Percentiles rank a stretch among this genome's conserved stretches.
Conservation (phyloP, 53 echinoderm and acorn worm species). For the Antedon mediterranea region DNA sequence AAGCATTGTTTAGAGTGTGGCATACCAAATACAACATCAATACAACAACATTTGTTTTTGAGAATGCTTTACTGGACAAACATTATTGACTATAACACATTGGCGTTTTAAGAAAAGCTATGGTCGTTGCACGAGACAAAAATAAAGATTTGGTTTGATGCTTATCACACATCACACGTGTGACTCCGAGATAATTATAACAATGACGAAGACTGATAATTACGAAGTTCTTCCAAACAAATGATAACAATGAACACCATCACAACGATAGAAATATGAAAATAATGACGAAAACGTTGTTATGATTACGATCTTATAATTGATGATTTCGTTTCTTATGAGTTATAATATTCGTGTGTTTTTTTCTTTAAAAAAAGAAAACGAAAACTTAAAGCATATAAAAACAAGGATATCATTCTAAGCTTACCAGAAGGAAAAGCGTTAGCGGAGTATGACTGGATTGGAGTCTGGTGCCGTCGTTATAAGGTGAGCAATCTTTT, state of each 20-base stretch:
- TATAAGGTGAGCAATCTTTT: neutral
- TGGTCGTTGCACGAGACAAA: too few relatives aligned
- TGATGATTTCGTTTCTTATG: constrained; percentile 2
- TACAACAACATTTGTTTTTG: too few relatives aligned
- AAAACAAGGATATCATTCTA: neutral
- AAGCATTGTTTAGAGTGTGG: too few relatives aligned
- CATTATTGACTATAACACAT: too few relatives aligned
- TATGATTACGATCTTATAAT: constrained; percentile 10
- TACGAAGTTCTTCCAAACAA: too few relatives aligned
- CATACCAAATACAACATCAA: too few relatives aligned
- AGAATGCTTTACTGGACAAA: too few relatives aligned
- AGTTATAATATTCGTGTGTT: neutral
- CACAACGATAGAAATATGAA: neutral
- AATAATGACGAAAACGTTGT: constrained; percentile 14
- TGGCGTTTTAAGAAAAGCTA: too few relatives aligned
- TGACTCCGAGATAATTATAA: too few relatives aligned
- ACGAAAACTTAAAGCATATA: neutral
- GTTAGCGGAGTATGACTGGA: neutral
- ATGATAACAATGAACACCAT: too few relatives aligned
- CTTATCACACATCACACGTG: too few relatives aligned
- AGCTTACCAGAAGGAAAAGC: neutral
- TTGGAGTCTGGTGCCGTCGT: neutral
- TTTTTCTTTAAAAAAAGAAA: neutral
- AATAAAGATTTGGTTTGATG: too few relatives aligned
- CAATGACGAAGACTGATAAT: constrained; percentile 2